A percentile compares a stretch with the other conserved stretches of the same genome.
phyloP scores from a whole-genome alignment of 2,113 vertebrate species.

The Phyllostomus hastatus region DNA sequence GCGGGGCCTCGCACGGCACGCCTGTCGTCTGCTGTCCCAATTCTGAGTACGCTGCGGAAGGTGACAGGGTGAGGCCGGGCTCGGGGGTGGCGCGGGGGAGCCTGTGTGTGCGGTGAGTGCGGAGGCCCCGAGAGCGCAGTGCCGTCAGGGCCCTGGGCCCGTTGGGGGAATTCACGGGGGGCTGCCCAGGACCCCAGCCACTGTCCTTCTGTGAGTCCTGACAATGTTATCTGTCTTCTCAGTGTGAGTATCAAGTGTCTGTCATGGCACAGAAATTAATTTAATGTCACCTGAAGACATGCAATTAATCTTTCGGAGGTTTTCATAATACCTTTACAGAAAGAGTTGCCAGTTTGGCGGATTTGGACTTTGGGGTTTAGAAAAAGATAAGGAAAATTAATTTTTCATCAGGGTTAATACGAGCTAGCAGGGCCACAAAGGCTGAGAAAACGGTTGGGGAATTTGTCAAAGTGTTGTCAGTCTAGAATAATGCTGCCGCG shows the following conservation, averaged over 20 bases:
- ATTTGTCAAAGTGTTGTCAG: constrained; percentile 95
- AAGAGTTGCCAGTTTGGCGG: constrained; percentile 95
- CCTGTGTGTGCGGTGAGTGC: constrained; percentile 82
- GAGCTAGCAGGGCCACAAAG: constrained; percentile 92
- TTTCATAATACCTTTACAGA: constrained; percentile 98
- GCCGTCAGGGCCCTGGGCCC: constrained; percentile 81
- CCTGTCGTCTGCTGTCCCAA: constrained; percentile 50
- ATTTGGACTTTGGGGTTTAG: constrained; percentile 99
- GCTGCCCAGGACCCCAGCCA: constrained; percentile 87
- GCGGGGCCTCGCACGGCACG: constrained; percentile 41
- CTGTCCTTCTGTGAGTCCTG: constrained; percentile 90
- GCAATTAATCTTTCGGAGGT: constrained; percentile 97
- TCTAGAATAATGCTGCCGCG: constrained; percentile 95
- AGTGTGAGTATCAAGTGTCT: constrained; percentile 88
- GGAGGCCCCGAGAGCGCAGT: constrained; percentile 78
- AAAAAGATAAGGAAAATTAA: constrained; percentile 99
- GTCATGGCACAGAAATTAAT: constrained; percentile 93
- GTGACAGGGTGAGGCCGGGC: constrained; percentile 84
- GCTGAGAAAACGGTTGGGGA: constrained; percentile 87
- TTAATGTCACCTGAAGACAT: constrained; percentile 94
- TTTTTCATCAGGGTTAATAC: constrained; percentile 99
- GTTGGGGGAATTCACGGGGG: constrained; percentile 85
- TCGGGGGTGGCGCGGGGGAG: constrained; percentile 89
- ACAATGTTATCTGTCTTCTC: constrained; percentile 97
- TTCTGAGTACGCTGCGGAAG: constrained; percentile 75